Evolutionary conservation across 2,888 invertebrate species (phyloP), one percentile per base, ranked within the genome.

Genomic region (Perithous albicinctus): DNA sequence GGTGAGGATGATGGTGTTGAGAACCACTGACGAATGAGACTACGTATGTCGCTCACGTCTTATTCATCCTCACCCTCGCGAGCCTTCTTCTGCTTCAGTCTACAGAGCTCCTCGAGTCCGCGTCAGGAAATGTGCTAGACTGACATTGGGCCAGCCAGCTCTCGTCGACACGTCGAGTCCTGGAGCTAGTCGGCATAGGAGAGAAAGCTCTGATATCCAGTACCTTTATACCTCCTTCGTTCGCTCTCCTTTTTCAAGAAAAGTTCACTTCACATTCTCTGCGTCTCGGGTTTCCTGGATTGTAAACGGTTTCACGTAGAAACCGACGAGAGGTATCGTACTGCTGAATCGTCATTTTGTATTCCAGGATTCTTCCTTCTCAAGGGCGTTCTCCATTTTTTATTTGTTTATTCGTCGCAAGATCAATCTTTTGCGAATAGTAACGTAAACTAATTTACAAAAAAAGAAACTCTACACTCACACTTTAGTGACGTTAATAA

Each of bases 1-100:
- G 6, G 32, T 7, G 51, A 51, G 29, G n/a, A 23, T 38, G 35
- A 26, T 63, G 18, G 7, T 66, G 86, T 86, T 87, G 87, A 88
- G 86, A 85, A 83, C 80, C 84, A 75, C 56, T 66, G 84, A 80
- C 61, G 69, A 66, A 61, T 35, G 18, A 6, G 43, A 56, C 61
- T 73, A 80, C 76, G 79, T 85, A 86, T 84, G 84, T 85, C 81
- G 72, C 79, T 87, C 85, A 77, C 86, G 85, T 87, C 83, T 85
- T 83, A 84, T 86, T 80, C 83, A 69, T 63, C 82, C 46, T 78
- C 74, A 77, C 77, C 81, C 83, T 77, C 75, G 26, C 54, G 61
- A 78, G 75, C 79, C 67, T 69, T 84, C 63, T 73, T 63, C 67
- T 29, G 35, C 66, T 73, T 63, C 35, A 61, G 79, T 64, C 83